Evolutionary conservation across 2,113 vertebrate species (phyloP), one percentile per base, ranked within the genome.

Genomic region (Passer montanus): DNA sequence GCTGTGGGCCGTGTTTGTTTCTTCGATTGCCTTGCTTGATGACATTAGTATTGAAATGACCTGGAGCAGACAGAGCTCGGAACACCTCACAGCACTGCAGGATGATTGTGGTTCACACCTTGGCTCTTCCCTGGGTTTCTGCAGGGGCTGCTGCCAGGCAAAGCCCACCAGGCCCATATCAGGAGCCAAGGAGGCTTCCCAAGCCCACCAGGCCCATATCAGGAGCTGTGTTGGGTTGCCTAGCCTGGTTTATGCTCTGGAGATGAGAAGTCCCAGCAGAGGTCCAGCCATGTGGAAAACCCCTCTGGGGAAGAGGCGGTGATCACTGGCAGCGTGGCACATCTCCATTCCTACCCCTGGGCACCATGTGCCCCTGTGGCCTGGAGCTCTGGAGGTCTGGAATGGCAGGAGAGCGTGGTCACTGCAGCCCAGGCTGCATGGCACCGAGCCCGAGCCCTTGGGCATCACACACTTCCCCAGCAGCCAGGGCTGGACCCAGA

Each of bases 21-120:
- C 94, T 96, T 94, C 21, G 11, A 81, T 75, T 90, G 93, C 92
- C 74, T 82, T 3, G 4, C 1, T 0, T 75, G 58, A 84, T 88
- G 74, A 73, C 85, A 41, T 96, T 92, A 91, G 91, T 86, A 83
- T 93, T 90, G 93, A 94, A 93, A 90, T 93, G 70, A 93, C 95
- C 91, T 43, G 4, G 60, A 41, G 21, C 64, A 96, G 90, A 47
- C 64, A 88, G 66, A 79, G 66, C 78, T 92, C 56, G 23, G 90
- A 96, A 84, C 94, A 93, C 94, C 90, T 95, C 11, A 0, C 33
- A 28, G 81, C 7, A 2, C 86, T 75, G 89, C 60, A 93, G 89
- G 78, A 56, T 64, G 77, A 91, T 80, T 77, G 76, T 1, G 1
- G 17, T 91, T 97, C 55, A 21, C 94, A 92, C 94, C 58, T 91